Conservation (phyloP, 2,113 vertebrate genomes). For the Ctenodactylus gundi region DNA sequence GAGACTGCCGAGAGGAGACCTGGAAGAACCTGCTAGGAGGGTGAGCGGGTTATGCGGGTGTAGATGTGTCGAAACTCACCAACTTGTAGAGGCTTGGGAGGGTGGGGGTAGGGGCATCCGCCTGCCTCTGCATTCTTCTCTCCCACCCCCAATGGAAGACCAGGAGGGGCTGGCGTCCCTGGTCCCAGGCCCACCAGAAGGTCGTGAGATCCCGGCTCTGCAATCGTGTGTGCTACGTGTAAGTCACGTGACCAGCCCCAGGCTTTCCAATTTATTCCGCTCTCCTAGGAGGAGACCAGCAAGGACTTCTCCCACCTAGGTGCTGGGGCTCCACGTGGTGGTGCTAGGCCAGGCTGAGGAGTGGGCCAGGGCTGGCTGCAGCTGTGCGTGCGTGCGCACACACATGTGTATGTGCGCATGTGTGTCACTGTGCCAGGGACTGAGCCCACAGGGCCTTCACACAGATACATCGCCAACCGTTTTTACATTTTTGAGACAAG, state of each 20-base stretch:
- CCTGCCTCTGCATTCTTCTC: not conserved
- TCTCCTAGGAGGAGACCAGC: not conserved
- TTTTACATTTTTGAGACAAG: too few species aligned
- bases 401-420: too few species aligned
- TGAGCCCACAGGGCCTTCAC: too few species aligned
- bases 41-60: not conserved
- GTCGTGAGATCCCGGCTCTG: not conserved
- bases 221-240: not conserved
- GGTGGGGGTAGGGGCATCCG: too few species aligned
- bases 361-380: too few species aligned
- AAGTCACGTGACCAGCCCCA: not conserved
- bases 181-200: not conserved
- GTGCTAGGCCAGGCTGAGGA: too few species aligned
- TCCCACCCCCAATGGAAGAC: not conserved
- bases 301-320: too few species aligned
- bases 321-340: too few species aligned
- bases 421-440: too few species aligned
- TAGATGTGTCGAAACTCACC: not conserved
- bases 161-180: fast-evolving
- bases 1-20: not conserved
- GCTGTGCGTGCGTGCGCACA: too few species aligned
- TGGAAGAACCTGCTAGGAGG: not conserved
- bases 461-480: too few species aligned
- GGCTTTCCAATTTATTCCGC: not conserved
- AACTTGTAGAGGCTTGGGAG: too few species aligned